phyloP scores from a whole-genome alignment of 2,797 vertebrate genomes.

The Psittacula echo region DNA sequence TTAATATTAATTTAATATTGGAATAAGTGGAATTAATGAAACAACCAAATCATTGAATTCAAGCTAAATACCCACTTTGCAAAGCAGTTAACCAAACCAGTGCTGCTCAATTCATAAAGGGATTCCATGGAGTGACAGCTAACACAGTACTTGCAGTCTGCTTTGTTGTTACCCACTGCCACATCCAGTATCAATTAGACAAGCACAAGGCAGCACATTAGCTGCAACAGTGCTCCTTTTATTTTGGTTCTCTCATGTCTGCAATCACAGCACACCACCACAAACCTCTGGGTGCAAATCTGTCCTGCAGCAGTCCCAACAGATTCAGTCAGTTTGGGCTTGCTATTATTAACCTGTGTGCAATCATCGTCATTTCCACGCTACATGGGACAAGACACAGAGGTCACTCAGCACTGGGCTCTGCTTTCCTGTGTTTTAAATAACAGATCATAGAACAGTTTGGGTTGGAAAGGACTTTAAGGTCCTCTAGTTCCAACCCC shows the following conservation, averaged over 20 bases:
- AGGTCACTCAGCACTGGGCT: neutral
- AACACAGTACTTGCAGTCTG: slow-evolving; percentile 22
- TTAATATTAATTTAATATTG: neutral
- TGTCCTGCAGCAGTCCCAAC: neutral
- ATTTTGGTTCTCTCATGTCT: neutral
- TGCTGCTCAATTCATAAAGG: neutral
- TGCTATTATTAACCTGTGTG: neutral
- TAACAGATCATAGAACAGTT: neutral
- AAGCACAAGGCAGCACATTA: slow-evolving; percentile 53
- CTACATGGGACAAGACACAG: neutral
- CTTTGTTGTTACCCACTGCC: slow-evolving; percentile 41
- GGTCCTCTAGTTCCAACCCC: neutral
- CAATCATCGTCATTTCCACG: neutral
- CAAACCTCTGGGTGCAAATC: neutral
- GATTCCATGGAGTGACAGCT: neutral
- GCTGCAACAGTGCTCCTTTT: slow-evolving; percentile 39
- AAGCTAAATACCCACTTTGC: neutral
- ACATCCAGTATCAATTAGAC: slow-evolving; percentile 56
- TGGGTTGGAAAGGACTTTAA: neutral
- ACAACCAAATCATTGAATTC: neutral
- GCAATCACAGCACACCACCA: neutral
- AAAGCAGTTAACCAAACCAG: neutral
- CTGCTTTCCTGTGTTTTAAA: neutral
- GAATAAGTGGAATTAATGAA: neutral
- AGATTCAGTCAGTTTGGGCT: neutral